These are phyloP conservation scores for Sebastes diaconus DNA, from an alignment of 2,797 vertebrate species.

Conservation along the genomic window DNA sequence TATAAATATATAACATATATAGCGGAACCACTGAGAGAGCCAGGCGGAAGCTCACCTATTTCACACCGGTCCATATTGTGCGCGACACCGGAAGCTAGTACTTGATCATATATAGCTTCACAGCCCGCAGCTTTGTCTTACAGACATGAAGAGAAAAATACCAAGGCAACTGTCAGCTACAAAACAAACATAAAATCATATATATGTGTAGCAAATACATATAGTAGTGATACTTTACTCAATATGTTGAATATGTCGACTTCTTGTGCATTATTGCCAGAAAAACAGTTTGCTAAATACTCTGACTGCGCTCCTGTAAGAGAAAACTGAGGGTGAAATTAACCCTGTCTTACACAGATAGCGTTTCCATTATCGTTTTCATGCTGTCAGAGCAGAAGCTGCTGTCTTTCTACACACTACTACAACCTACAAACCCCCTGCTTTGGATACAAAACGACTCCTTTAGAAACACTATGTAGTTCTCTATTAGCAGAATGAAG, in stretches of 20 bases:
- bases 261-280: not conserved
- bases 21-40: no score
- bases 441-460: not conserved
- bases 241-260: rapidly evolving
- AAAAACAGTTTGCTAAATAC: not conserved
- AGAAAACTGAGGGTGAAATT: rapidly evolving
- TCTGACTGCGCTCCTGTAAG: slow-evolving; percentile 25
- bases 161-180: rapidly evolving
- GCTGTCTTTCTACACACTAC: not conserved
- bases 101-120: rapidly evolving
- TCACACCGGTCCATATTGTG: slow-evolving; percentile 14
- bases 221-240: rapidly evolving
- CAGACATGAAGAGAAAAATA: not conserved
- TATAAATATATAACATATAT: no score
- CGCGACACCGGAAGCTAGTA: slow-evolving; percentile 50
- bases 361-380: slow-evolving; percentile 60
- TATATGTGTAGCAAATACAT: rapidly evolving
- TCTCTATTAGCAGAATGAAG: not conserved
- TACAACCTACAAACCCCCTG: not conserved
- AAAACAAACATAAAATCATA: not conserved
- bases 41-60: not conserved
- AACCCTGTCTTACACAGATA: rapidly evolving
- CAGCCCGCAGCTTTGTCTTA: not conserved
- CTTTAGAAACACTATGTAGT: not conserved
- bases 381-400: slow-evolving; percentile 54